Evolutionary conservation across 2,888 invertebrate species (phyloP).

Genomic region (Limenitis camilla): DNA sequence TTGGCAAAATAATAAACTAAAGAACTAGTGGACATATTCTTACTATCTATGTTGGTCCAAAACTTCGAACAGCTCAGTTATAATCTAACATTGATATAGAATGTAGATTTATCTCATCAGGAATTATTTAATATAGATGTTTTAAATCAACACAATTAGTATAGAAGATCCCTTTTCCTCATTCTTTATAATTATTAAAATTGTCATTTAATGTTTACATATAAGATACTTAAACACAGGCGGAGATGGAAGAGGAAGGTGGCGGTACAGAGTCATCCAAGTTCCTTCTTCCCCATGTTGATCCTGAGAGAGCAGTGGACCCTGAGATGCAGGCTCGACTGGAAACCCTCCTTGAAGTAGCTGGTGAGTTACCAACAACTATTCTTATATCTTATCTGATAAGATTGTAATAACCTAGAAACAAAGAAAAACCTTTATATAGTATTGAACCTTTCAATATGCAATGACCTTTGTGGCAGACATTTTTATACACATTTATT

Average conservation of each 20-base stretch:
- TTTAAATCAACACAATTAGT: too few relatives aligned
- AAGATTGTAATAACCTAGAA: slow-evolving; percentile 1
- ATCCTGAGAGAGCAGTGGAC: slow-evolving; percentile 81
- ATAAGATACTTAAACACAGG: slow-evolving; percentile 35
- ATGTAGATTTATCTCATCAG: too few relatives aligned
- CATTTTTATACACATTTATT: neutral
- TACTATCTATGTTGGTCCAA: neutral
- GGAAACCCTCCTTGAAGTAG: slow-evolving; percentile 95
- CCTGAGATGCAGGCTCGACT: slow-evolving; percentile 92
- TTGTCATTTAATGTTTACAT: neutral
- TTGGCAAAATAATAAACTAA: neutral
- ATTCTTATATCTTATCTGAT: neutral
- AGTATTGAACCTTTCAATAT: neutral
- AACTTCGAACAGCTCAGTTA: too few relatives aligned
- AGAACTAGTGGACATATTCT: neutral
- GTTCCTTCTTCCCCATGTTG: slow-evolving; percentile 70
- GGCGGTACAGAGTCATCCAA: slow-evolving; percentile 63
- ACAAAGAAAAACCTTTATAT: neutral
- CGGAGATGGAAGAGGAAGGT: slow-evolving; percentile 72
- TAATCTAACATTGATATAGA: too few relatives aligned
- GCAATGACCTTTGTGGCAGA: neutral
- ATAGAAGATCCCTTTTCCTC: too few relatives aligned
- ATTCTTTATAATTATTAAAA: neutral
- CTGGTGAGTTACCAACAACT: slow-evolving; percentile 69
- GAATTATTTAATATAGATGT: too few relatives aligned